Evolutionary conservation across 2,797 vertebrate species (phyloP), one percentile per base, ranked within the genome.

Genomic region (Huso huso): DNA sequence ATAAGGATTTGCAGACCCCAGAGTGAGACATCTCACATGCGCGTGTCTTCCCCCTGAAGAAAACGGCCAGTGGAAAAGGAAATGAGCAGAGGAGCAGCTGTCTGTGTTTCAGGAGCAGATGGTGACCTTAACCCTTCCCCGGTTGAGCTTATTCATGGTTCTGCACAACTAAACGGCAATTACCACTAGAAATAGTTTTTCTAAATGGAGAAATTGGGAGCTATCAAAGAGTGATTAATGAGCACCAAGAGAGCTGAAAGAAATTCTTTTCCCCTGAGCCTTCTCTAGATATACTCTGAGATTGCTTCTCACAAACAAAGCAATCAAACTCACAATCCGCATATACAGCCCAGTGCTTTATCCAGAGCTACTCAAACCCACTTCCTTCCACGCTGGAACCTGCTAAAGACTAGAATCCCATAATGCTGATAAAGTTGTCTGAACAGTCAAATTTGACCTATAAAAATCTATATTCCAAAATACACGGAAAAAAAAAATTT

Each of bases 221-320:
- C 65, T 69, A 62, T 64, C 65, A 66, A 51, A 69, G 55, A 62
- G 58, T 67, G 71, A 72, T 65, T 67, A 65, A 66, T 68, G 67
- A n/a, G 23, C 18, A 37, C 49, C 49, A 51, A 11, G 57, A 50
- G 48, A 8, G 48, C 48, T 18, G 12, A 52, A 12, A 66, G 15
- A 65, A 50, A 8, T n/a, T 13, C 49, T 6, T 11, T 10, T 52
- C 48, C 66, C 64, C 15, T 48, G 58, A 62, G 61, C 13, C 58
- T 11, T 62, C 23, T 37, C 23, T 2, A 37, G 23, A 37, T 37
- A 37, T 37, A 37, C 23, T 37, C 23, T 2, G 23, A 37, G 23
- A 37, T 37, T 37, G 23, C 23, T 37, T 37, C 23, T 37, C 23
- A 37, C 23, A 37, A 37, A 37, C 23, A 37, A 37, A 18, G 15